Percentiles rank a stretch among this genome's conserved stretches.
These are phyloP conservation scores for Chirona hameri DNA, from an alignment of 2,888 invertebrate genomes.

Conservation along the genomic window DNA sequence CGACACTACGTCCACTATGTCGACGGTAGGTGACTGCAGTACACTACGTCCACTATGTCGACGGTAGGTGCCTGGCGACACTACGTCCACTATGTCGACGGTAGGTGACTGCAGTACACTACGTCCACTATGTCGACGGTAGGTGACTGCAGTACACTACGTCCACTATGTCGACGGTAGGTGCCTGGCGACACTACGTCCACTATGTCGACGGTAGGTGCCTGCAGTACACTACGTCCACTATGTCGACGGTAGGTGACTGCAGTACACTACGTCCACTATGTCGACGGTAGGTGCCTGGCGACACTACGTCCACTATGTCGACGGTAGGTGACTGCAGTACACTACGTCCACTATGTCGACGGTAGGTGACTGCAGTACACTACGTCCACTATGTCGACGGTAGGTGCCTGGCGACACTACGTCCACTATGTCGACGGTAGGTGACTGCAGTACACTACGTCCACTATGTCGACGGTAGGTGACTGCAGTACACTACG, in stretches of 20 bases:
- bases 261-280: conserved; percentile 55
- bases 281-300: conserved; percentile 53
- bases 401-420: conserved; percentile 60
- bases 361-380: no score
- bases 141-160: no score
- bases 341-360: conserved; percentile 43
- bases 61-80: conserved; percentile 63
- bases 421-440: no score
- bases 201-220: conserved; percentile 41
- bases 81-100: conserved; percentile 80
- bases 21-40: conserved; percentile 66
- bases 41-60: conserved; percentile 43
- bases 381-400: conserved; percentile 84
- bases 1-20: conserved; percentile 78
- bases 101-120: conserved; percentile 60
- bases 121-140: no score
- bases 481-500: conserved; percentile 60
- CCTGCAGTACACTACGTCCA: conserved; percentile 81
- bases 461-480: conserved; percentile 71
- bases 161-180: conserved; percentile 70
- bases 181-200: conserved; percentile 60
- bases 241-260: conserved; percentile 67
- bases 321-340: conserved; percentile 68
- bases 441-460: no score
- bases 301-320: conserved; percentile 78